Percentiles rank a stretch among this genome's conserved stretches.
These are phyloP conservation scores for Strigamia transsilvanica DNA, from an alignment of 2,888 invertebrate genomes.

Conservation along the genomic window DNA sequence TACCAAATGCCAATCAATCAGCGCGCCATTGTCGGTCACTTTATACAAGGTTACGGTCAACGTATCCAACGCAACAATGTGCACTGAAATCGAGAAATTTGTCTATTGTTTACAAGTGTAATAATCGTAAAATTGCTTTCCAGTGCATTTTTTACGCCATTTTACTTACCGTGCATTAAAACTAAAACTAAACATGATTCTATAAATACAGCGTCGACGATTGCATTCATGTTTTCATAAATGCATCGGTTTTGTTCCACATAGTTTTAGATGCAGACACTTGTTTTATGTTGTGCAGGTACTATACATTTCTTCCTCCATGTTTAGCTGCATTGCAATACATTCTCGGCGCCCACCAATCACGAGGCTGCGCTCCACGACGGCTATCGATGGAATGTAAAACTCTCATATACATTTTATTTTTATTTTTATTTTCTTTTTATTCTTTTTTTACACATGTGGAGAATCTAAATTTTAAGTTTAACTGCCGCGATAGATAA, in stretches of 20 bases:
- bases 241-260: background rate
- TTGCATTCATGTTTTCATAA: background rate
- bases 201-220: background rate
- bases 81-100: background rate
- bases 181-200: background rate
- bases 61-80: background rate
- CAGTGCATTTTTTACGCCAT: background rate
- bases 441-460: background rate
- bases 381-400: background rate
- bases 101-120: too few relatives aligned
- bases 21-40: slow-evolving; percentile 52
- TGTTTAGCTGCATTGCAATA: slow-evolving; percentile 8
- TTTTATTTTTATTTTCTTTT: background rate
- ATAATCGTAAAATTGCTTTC: too few relatives aligned
- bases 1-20: slow-evolving; percentile 54
- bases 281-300: slow-evolving; percentile 1
- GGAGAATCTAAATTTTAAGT: too few relatives aligned
- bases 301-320: background rate
- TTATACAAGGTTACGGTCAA: slow-evolving; percentile 53
- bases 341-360: background rate
- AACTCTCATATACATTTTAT: background rate
- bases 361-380: background rate
- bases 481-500: too few relatives aligned
- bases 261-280: background rate
- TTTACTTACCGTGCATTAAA: slow-evolving; percentile 2